These are phyloP conservation scores for Cacatua alba DNA, from an alignment of 2,113 vertebrate species.

Conservation along the genomic window DNA sequence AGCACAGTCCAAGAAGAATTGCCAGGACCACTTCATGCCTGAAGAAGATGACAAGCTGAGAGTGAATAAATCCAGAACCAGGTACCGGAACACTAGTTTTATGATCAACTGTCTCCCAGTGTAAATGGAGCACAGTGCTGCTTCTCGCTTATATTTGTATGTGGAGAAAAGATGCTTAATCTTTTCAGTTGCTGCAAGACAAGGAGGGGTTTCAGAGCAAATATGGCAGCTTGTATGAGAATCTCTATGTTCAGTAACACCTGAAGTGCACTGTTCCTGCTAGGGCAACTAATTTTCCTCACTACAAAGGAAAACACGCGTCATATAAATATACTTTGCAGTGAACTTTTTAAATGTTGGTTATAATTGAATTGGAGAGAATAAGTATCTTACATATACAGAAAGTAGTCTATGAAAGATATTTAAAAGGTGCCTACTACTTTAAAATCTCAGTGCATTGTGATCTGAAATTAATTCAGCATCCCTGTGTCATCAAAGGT, in stretches of 20 bases:
- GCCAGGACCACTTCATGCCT: not conserved
- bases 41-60: slow-evolving; percentile 22
- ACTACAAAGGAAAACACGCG: not conserved
- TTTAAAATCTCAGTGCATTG: not conserved
- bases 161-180: slow-evolving; percentile 35
- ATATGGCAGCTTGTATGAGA: not conserved
- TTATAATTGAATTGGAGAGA: not conserved
- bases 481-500: not conserved
- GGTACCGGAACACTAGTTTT: slow-evolving; percentile 45
- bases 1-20: not conserved
- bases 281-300: not conserved
- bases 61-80: slow-evolving; percentile 54
- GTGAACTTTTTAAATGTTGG: not conserved
- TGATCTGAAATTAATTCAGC: not conserved
- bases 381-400: not conserved
- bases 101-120: slow-evolving; percentile 31
- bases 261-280: not conserved
- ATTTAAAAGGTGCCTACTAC: not conserved
- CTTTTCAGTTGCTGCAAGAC: slow-evolving; percentile 27
- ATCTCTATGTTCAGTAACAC: not conserved
- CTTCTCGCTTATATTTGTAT: not conserved
- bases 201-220: not conserved
- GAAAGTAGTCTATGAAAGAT: not conserved
- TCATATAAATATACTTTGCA: not conserved
- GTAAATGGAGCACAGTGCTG: not conserved